Evolutionary conservation across 2,888 invertebrate genomes (phyloP), one percentile per base, ranked within the genome.

Genomic region (Protophormia terraenovae): DNA sequence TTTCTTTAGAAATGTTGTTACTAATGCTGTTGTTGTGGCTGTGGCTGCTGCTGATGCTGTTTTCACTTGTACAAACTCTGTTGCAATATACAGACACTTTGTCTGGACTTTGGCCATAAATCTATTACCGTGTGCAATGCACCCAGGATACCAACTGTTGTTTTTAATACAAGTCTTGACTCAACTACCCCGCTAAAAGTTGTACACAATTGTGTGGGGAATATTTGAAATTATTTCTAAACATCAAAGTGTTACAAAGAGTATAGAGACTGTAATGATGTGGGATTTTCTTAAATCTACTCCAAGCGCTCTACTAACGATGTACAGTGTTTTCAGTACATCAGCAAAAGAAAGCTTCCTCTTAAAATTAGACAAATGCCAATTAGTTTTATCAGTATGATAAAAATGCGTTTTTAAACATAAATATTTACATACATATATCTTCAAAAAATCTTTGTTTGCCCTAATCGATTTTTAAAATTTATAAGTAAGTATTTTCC

Each of bases 51-150:
- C 47, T 76, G 38, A 22, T 77, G 72, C 64, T 67, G 69, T 80
- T 73, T 67, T 77, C 32, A 41, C 29, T 77, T 77, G 58, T 85
- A 73, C 77, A 78, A 71, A 84, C 24, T 72, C 77, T 69, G 87
- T 88, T 88, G 87, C 87, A 89, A 88, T 90, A 89, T 89, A 89
- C 90, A 91, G 91, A 91, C 91, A 91, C 89, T 89, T 89, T 90
- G 91, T 91, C 91, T 91, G 90, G 90, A 88, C 88, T 86, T 87
- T 86, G 88, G 88, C 87, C 88, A 92, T 92, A 92, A 92, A 92
- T 92, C 90, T 89, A 84, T 86, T 81, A 86, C 87, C 86, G 82
- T 87, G 89, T 82, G 62, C 55, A 55, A 64, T 88, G 87, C 89
- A 64, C 58, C 73, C 58, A 84, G 82, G 69, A 75, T 71, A 66